Evolutionary conservation across 2,888 invertebrate genomes (phyloP).

Genomic region (Philereme transversata): DNA sequence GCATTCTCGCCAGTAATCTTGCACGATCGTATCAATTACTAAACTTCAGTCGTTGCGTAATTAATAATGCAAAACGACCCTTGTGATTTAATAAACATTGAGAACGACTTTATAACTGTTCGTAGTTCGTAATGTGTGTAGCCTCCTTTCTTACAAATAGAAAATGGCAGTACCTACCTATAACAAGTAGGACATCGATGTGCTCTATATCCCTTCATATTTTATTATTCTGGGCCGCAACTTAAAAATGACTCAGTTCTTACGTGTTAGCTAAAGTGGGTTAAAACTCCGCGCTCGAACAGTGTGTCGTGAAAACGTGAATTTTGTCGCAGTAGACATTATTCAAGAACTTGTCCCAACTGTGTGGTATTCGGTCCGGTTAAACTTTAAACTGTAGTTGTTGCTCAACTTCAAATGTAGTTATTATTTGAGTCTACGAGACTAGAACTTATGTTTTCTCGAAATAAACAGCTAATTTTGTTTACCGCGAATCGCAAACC

Average conservation of each 20-base stretch:
- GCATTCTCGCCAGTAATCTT: too few species aligned
- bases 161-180: too few species aligned
- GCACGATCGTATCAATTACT: too few species aligned
- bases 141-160: too few species aligned
- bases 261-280: constrained; percentile 16
- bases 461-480: constrained; percentile 3
- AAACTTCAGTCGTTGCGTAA: too few species aligned
- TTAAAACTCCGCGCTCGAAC: constrained; percentile 19
- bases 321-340: constrained; percentile 26
- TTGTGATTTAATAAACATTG: too few species aligned
- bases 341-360: constrained; percentile 24
- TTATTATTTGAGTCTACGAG: constrained; percentile 24
- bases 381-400: constrained; percentile 27
- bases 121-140: too few species aligned
- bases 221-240: constrained; percentile 6
- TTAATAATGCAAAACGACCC: too few species aligned
- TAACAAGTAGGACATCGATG: too few species aligned
- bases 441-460: constrained; percentile 2
- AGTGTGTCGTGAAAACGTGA: constrained; percentile 20
- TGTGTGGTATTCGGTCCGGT: constrained; percentile 15
- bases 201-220: not conserved
- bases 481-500: too few species aligned
- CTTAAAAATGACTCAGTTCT: constrained; percentile 2
- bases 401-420: constrained; percentile 18
- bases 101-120: too few species aligned